Evolutionary conservation across 2,888 invertebrate species (phyloP), one percentile per base, ranked within the genome.

Genomic region (Orthosia cruda): DNA sequence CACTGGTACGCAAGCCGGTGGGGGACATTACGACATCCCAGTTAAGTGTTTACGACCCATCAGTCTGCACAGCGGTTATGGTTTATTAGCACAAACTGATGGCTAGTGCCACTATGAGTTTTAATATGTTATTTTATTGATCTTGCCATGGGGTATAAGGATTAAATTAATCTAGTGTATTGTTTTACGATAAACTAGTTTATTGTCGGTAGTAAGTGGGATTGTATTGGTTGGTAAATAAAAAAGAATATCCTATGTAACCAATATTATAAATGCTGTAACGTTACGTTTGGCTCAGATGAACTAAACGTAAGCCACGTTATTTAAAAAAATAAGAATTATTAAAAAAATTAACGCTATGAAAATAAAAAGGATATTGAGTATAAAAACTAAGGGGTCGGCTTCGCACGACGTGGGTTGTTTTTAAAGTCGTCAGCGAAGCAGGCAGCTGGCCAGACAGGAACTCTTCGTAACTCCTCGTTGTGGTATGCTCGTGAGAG

Each of bases 41-140:
- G 68, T 81, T 68, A 71, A 79, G 73, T 71, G 76, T 81, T 88
- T 69, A 84, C 69, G 67, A 47, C 26, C 75, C 66, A 83, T 80
- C 61, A 74, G 69, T 64, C 45, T 57, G 26, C n/a, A 61, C 52
- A 16, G 47, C 26, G 57, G 70, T 80, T 71, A 79, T 80, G 15
- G 15, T 77, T 77, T 85, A 83, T 79, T 67, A 67, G 54, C 58
- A 40, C 61, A 72, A 68, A 73, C 65, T 67, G 79, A 80, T 67
- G 71, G 18, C 16, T 68, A 69, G 69, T 32, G 16, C 49, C 62
- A 71, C 61, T 77, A 64, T 26, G 1, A 32, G 11, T 57, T 78
- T 86, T 79, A 77, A 64, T 64, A 57, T 57, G 12, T 32, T 52
- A 61, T 55, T 68, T 62, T 65, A 71, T 70, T 72, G 23, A 32